phyloP scores from a whole-genome alignment of 2,888 invertebrate species.

The Cryptosula pallasiana region DNA sequence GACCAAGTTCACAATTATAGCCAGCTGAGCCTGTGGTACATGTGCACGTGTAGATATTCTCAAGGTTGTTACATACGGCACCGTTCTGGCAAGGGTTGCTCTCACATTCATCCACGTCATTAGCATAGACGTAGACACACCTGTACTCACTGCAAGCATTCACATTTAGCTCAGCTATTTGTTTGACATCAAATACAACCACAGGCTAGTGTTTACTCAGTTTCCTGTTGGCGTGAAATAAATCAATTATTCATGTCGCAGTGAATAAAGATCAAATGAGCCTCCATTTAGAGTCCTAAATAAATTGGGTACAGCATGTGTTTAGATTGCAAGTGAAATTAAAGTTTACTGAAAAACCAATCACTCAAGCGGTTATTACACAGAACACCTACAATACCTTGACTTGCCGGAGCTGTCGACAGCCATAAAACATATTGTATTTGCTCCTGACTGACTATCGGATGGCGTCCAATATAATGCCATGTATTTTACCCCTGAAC shows the following conservation, averaged over 20 bases:
- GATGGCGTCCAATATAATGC: conserved; percentile 29
- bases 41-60: conserved; percentile 7
- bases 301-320: no score
- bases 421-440: conserved; percentile 29
- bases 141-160: conserved; percentile 7
- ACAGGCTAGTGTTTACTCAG: no score
- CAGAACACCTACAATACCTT: neutral
- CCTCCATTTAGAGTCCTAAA: no score
- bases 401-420: conserved; percentile 27
- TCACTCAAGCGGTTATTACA: no score
- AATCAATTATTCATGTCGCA: no score
- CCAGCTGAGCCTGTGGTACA: neutral
- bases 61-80: conserved; percentile 1
- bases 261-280: no score
- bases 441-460: conserved; percentile 27
- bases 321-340: no score
- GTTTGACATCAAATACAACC: neutral
- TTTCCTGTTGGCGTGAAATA: no score
- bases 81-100: conserved; percentile 19
- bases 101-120: conserved; percentile 3
- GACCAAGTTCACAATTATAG: conserved; percentile 5
- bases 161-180: neutral
- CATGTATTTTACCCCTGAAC: conserved; percentile 27
- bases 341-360: no score
- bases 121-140: conserved; percentile 10